Evolutionary conservation across 2,888 invertebrate species (phyloP).

Genomic region (Patella depressa): DNA sequence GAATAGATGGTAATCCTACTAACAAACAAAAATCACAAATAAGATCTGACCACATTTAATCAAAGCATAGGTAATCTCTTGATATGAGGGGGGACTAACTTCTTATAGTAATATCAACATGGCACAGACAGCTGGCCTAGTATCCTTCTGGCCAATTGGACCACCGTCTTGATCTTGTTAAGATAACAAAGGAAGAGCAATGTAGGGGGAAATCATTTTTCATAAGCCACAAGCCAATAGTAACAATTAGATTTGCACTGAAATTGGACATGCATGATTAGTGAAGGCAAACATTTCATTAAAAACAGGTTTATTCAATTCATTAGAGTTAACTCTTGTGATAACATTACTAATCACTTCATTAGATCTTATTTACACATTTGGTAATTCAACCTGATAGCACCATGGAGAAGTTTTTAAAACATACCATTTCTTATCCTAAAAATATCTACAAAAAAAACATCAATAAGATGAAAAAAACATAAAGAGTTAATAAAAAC

Average conservation of each 20-base stretch:
- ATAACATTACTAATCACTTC: slow-evolving; percentile 1
- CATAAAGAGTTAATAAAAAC: too few species aligned
- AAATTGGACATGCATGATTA: slow-evolving; percentile 8
- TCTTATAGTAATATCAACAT: background rate
- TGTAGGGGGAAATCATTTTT: background rate
- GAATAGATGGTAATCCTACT: too few species aligned
- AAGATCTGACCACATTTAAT: too few species aligned
- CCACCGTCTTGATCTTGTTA: slow-evolving; percentile 4
- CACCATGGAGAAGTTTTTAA: too few species aligned
- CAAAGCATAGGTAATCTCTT: too few species aligned
- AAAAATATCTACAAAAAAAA: too few species aligned
- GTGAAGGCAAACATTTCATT: slow-evolving; percentile 9
- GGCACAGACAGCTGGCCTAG: slow-evolving; percentile 4
- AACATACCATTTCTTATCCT: too few species aligned
- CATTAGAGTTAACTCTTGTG: background rate
- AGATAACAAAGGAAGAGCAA: slow-evolving; percentile 1
- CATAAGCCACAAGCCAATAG: slow-evolving; percentile 9
- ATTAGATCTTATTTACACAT: slow-evolving; percentile 3
- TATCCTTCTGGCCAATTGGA: background rate
- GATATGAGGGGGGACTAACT: too few species aligned
- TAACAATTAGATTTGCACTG: background rate
- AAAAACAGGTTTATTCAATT: background rate
- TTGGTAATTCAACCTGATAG: too few species aligned
- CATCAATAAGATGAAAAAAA: too few species aligned
- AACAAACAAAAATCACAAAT: too few species aligned